Evolutionary conservation across 2,113 vertebrate species (phyloP).

Genomic region (Pipa parva): DNA sequence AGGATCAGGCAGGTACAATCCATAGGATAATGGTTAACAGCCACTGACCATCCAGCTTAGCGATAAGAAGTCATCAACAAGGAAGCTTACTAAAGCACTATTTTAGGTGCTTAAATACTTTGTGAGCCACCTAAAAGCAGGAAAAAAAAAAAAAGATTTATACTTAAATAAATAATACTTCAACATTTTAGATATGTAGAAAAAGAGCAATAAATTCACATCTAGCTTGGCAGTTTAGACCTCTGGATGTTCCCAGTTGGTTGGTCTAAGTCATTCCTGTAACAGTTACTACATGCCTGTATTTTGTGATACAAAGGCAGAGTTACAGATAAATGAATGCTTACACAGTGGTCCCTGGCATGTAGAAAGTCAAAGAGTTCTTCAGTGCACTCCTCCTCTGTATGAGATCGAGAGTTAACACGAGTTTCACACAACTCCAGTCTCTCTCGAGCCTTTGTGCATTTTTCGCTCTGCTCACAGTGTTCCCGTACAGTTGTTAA

Average conservation of each 20-base stretch:
- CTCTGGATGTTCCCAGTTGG: too few relatives aligned
- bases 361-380: slow-evolving; percentile 92
- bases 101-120: slow-evolving; percentile 67
- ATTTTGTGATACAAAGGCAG: too few relatives aligned
- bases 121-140: slow-evolving; percentile 65
- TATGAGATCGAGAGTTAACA: slow-evolving; percentile 69
- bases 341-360: slow-evolving; percentile 88
- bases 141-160: background rate
- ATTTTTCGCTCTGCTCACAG: slow-evolving; percentile 75
- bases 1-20: background rate
- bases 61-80: background rate
- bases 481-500: slow-evolving; percentile 69
- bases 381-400: slow-evolving; percentile 80
- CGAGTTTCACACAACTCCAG: slow-evolving; percentile 72
- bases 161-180: background rate
- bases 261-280: too few relatives aligned
- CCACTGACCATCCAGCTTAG: background rate
- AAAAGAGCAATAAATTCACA: too few relatives aligned
- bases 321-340: too few relatives aligned
- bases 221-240: too few relatives aligned
- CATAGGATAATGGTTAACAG: background rate
- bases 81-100: slow-evolving; percentile 35
- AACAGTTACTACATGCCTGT: too few relatives aligned
- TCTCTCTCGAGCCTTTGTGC: slow-evolving; percentile 66
- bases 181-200: too few relatives aligned